These are phyloP conservation scores for Pituophis catenifer DNA, from an alignment of 2,113 vertebrate genomes.

Conservation along the genomic window DNA sequence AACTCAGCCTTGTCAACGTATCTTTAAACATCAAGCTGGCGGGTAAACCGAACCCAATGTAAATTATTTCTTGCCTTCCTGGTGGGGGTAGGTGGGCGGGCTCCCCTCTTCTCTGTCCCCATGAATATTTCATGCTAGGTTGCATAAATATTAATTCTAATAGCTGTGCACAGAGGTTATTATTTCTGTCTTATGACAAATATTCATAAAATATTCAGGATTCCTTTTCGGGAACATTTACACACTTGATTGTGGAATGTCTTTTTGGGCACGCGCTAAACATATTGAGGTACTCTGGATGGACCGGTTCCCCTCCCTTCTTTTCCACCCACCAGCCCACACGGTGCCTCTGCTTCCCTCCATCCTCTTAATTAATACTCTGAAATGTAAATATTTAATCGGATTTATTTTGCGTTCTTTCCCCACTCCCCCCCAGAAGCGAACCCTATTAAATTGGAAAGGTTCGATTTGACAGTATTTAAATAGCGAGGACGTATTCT, in stretches of 20 bases:
- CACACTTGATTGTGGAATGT: conserved; percentile 79
- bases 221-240: conserved; percentile 83
- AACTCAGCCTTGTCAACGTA: conserved; percentile 77
- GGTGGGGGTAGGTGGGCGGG: neutral
- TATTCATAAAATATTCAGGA: conserved; percentile 96
- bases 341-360: neutral
- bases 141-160: conserved; percentile 99
- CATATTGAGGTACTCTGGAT: conserved; percentile 79
- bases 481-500: conserved; percentile 66
- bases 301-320: conserved; percentile 60
- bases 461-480: conserved; percentile 62
- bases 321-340: neutral
- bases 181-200: conserved; percentile 96
- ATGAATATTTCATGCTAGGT: conserved; percentile 98
- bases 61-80: conserved; percentile 83
- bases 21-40: conserved; percentile 85
- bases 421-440: conserved; percentile 40
- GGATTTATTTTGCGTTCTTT: conserved; percentile 58
- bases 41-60: conserved; percentile 82
- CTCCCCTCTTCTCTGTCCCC: conserved; percentile 80
- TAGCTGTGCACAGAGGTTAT: conserved; percentile 97
- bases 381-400: conserved; percentile 72
- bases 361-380: conserved; percentile 72
- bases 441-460: conserved; percentile 60
- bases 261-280: conserved; percentile 69